Evolutionary conservation across 2,888 invertebrate species (phyloP), one percentile per base, ranked within the genome.

Genomic region (Itoplectis maculator): DNA sequence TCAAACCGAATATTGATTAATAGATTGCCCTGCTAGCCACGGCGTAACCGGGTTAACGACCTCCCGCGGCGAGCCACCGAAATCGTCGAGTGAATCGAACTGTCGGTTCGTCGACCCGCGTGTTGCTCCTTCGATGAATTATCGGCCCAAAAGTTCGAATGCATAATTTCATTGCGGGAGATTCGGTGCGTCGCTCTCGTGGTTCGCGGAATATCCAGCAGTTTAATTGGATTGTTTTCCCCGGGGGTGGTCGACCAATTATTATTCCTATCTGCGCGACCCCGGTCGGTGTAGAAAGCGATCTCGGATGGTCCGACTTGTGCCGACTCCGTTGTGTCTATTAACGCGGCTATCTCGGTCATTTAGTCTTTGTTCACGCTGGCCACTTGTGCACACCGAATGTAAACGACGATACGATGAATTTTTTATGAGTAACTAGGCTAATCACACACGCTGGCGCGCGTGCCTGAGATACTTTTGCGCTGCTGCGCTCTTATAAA

Each of bases 181-280:
- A 72, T 70, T 65, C 20, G 51, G 54, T 13, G 61, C 37, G 69
- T 70, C 69, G 29, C 35, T 70, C 35, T 70, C 47, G 77, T 70
- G 63, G 47, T 79, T 69, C 70, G 66, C 49, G 75, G 61, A 72
- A 75, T 81, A 3, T 76, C 81, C 66, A 78, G 70, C 72, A 73
- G 77, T 80, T 86, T 72, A 82, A 85, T 84, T 83, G 72, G 79
- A 82, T 81, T 80, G 81, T 82, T 81, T 84, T 84, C 83, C 72
- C 77, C 79, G 79, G 80, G n/a, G 83, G 76, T 73, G 75, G 70
- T 75, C 74, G n/a, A n/a, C 79, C 87, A 86, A 88, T 88, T 86
- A 88, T 88, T 84, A 81, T 69, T 47, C 54, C 49, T 59, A 37
- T 45, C 45, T 68, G 45, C 68, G 40, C 18, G 11, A 40, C 59